Percentiles rank a stretch among this genome's conserved stretches.
phyloP scores from a whole-genome alignment of 2,797 vertebrate genomes.

The Cryptoblepharus egeriae region DNA sequence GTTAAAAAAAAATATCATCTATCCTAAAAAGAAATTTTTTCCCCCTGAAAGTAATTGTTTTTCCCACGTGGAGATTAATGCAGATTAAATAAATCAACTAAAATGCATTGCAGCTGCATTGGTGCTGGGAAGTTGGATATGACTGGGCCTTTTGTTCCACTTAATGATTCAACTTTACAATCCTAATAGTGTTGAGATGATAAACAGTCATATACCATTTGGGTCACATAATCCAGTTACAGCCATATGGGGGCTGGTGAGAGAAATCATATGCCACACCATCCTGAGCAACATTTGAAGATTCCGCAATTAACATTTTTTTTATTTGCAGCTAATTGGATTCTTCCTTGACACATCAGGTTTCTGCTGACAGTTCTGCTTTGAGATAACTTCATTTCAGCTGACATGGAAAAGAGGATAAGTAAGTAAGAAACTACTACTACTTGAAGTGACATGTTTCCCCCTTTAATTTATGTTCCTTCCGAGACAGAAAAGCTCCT shows the following conservation, averaged over 20 bases:
- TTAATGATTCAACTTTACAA: too few species aligned
- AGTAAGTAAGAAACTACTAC: constrained; percentile 40
- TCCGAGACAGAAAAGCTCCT: constrained; percentile 43
- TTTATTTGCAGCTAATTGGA: constrained; percentile 44
- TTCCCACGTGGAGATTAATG: too few species aligned
- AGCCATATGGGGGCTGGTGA: neutral
- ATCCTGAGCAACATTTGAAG: neutral
- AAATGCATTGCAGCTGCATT: too few species aligned
- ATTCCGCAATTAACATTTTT: neutral
- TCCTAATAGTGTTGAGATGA: too few species aligned
- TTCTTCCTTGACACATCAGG: constrained; percentile 33
- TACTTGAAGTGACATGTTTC: constrained; percentile 45
- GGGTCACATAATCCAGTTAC: neutral
- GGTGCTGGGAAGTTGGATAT: too few species aligned
- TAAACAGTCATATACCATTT: too few species aligned
- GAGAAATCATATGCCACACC: neutral
- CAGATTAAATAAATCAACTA: too few species aligned
- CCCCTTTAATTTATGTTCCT: constrained; percentile 50
- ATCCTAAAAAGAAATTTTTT: too few species aligned
- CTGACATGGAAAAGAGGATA: constrained; percentile 39
- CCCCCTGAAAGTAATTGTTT: too few species aligned
- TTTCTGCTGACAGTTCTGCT: constrained; percentile 35
- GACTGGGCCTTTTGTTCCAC: too few species aligned
- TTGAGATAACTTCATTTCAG: constrained; percentile 37
- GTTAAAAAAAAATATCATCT: too few species aligned